These are phyloP conservation scores for Trachelipus rathkii DNA, from an alignment of 1,140 invertebrate species.

Conservation along the genomic window DNA sequence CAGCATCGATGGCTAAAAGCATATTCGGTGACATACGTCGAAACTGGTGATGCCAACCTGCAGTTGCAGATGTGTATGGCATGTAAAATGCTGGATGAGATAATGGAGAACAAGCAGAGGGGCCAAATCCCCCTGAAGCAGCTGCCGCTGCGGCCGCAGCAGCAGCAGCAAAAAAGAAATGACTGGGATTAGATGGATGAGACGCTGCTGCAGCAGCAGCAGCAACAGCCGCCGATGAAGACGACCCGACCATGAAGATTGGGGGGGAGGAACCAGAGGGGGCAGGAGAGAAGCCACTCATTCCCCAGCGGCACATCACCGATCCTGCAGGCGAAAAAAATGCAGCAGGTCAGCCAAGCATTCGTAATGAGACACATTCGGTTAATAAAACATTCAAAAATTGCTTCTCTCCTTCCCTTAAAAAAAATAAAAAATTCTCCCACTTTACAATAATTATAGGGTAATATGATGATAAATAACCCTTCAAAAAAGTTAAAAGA, in stretches of 20 bases:
- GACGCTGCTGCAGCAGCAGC: background rate
- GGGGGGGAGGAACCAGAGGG: conserved; percentile 37
- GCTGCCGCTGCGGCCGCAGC: background rate
- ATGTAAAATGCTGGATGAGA: conserved; percentile 24
- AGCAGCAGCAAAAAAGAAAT: conserved; percentile 7
- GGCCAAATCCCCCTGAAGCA: conserved; percentile 12
- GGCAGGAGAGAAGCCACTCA: conserved; percentile 32
- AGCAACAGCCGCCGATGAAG: background rate
- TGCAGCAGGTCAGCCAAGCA: conserved; percentile 37
- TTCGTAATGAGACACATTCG: conserved; percentile 10
- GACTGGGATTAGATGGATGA: conserved; percentile 9
- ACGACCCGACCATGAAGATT: conserved; percentile 8
- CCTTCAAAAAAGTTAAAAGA: no score
- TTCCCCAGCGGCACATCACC: conserved; percentile 38
- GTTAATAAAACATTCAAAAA: no score
- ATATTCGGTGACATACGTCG: conserved; percentile 44
- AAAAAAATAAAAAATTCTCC: no score
- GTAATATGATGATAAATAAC: no score
- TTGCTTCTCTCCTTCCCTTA: no score
- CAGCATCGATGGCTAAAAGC: conserved; percentile 64
- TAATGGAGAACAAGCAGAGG: conserved; percentile 21
- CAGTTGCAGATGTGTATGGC: conserved; percentile 23
- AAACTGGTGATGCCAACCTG: conserved; percentile 40
- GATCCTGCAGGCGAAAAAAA: conserved; percentile 42
- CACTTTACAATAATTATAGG: no score